Conservation (phyloP, 2,797 vertebrate genomes). For the Danio aesculapii region DNA sequence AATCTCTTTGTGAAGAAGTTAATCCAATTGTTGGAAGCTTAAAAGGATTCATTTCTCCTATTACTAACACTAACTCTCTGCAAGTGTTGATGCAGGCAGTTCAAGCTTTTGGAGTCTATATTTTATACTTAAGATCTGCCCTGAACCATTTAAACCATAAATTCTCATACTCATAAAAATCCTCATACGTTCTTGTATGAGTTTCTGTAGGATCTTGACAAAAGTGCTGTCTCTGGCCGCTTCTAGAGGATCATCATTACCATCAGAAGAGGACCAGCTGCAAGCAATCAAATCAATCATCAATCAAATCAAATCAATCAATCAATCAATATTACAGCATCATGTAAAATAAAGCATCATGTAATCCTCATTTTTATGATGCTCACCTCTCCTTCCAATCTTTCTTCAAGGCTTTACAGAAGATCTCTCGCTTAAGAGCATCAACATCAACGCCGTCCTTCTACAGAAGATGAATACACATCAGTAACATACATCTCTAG, state of each 20-base stretch:
- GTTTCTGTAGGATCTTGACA: constrained; percentile 92
- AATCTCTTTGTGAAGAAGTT: no score
- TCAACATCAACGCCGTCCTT: constrained; percentile 84
- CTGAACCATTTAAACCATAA: no score
- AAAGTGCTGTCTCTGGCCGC: constrained; percentile 93
- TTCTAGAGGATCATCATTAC: constrained; percentile 92
- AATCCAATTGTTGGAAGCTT: no score
- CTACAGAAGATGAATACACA: constrained; percentile 60
- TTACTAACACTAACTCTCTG: no score
- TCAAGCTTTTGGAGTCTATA: no score
- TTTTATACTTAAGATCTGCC: no score
- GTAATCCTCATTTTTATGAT: not conserved
- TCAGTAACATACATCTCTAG: not conserved
- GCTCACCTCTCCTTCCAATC: constrained; percentile 71
- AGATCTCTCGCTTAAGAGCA: constrained; percentile 89
- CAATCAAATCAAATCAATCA: no score
- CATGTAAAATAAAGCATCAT: not conserved
- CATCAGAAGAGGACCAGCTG: constrained; percentile 90
- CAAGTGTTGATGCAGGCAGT: no score
- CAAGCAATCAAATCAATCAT: constrained; percentile 19
- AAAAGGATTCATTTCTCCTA: no score
- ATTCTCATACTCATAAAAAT: no score
- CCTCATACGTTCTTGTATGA: constrained; percentile 90
- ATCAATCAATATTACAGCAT: not conserved
- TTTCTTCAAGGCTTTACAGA: constrained; percentile 88